A percentile compares a stretch with the other conserved stretches of the same genome.
Evolutionary conservation across 2,888 invertebrate genomes (phyloP).

Genomic region (Noctua fimbriata): DNA sequence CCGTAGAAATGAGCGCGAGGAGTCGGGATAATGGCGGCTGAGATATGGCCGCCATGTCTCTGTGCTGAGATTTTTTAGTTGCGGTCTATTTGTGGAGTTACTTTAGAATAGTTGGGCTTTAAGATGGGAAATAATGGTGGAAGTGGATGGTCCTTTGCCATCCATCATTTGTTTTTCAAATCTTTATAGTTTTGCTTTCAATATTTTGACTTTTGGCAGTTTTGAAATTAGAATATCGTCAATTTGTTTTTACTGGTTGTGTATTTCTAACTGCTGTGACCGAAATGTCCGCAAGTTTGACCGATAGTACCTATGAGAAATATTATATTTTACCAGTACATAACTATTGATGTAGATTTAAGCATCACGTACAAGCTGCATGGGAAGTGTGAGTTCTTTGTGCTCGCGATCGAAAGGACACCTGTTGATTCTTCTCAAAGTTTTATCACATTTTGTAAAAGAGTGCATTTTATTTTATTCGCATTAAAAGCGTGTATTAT

Average conservation of each 20-base stretch:
- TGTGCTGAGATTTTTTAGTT: conserved; percentile 42
- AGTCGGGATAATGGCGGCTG: conserved; percentile 62
- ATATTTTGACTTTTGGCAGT: not conserved
- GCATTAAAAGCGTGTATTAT: not conserved
- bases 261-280: not conserved
- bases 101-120: conserved; percentile 19
- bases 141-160: not conserved
- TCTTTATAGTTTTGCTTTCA: not conserved
- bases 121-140: not conserved
- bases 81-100: conserved; percentile 33
- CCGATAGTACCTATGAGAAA: not conserved
- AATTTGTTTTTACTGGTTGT: not conserved
- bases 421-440: conserved; percentile 38
- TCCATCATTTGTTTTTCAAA: not conserved
- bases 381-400: not conserved
- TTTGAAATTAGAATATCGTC: not conserved
- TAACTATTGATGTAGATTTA: not conserved
- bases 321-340: not conserved
- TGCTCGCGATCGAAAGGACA: conserved; percentile 31
- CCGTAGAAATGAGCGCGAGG: conserved; percentile 62
- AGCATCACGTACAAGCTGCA: not conserved
- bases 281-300: not conserved
- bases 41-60: conserved; percentile 53
- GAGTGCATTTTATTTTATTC: not conserved
- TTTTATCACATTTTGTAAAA: not conserved